phyloP scores from a whole-genome alignment of 2,113 vertebrate genomes.

The Martes martes region DNA sequence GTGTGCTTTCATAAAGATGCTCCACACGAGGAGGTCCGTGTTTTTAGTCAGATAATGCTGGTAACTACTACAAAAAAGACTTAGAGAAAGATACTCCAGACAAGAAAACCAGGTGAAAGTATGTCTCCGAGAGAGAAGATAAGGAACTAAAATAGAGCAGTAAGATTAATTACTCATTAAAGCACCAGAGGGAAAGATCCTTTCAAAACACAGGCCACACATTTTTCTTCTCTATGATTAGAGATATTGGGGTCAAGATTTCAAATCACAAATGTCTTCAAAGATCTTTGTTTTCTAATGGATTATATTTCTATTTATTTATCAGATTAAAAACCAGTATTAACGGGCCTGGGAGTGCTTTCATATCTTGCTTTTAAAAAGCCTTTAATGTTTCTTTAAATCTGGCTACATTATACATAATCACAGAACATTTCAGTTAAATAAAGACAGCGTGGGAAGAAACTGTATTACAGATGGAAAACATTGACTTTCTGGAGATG shows the following conservation, averaged over 20 bases:
- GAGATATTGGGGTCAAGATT: neutral
- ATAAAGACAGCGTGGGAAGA: neutral
- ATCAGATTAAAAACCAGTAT: neutral
- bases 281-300: neutral
- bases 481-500: neutral
- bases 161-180: neutral
- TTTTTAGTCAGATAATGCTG: neutral
- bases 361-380: neutral
- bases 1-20: neutral
- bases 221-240: neutral
- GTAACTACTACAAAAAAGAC: neutral
- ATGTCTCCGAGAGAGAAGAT: neutral
- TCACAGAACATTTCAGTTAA: neutral
- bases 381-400: neutral
- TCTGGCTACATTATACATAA: neutral
- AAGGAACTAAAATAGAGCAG: neutral
- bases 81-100: neutral
- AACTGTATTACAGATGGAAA: neutral
- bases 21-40: neutral
- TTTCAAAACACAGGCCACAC: neutral
- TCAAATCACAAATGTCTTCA: neutral
- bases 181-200: neutral
- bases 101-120: neutral
- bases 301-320: slow-evolving; percentile 6
- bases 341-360: neutral